Conservation (phyloP, 1,140 invertebrate genomes). For the Drosophila jambulina region DNA sequence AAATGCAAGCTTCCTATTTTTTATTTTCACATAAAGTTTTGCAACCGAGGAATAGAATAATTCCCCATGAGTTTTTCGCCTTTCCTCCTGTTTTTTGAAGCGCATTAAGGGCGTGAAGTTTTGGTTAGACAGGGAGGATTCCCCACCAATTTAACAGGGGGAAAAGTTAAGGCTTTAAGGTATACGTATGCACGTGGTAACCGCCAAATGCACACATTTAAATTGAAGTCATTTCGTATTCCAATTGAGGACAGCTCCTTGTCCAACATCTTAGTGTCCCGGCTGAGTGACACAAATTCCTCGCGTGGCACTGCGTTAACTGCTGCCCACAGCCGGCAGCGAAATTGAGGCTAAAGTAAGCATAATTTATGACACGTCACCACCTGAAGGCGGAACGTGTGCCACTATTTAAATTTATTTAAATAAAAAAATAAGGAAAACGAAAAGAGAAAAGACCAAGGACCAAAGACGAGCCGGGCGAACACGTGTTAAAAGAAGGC, state of each 20-base stretch:
- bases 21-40: slow-evolving; percentile 57
- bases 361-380: slow-evolving; percentile 80
- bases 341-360: slow-evolving; percentile 78
- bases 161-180: slow-evolving; percentile 33
- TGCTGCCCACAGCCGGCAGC: slow-evolving; percentile 46
- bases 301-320: slow-evolving; percentile 37
- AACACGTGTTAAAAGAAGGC: slow-evolving; percentile 66
- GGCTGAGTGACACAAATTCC: slow-evolving; percentile 68
- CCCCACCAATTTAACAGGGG: slow-evolving; percentile 3
- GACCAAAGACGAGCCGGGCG: slow-evolving; percentile 36
- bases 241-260: slow-evolving; percentile 38
- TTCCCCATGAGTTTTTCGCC: slow-evolving; percentile 31
- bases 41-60: slow-evolving; percentile 14
- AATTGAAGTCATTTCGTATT: slow-evolving; percentile 67
- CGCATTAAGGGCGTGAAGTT: slow-evolving; percentile 62
- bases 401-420: slow-evolving; percentile 78
- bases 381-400: slow-evolving; percentile 59
- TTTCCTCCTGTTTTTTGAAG: slow-evolving; percentile 18
- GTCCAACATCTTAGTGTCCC: slow-evolving; percentile 45
- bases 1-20: slow-evolving; percentile 20
- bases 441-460: slow-evolving; percentile 16
- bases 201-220: slow-evolving; percentile 12
- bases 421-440: slow-evolving; percentile 18
- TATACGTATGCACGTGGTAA: not conserved
- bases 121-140: not conserved